Conservation (phyloP, 2,888 invertebrate species). For the Rhopalosiphum nymphaeae region DNA sequence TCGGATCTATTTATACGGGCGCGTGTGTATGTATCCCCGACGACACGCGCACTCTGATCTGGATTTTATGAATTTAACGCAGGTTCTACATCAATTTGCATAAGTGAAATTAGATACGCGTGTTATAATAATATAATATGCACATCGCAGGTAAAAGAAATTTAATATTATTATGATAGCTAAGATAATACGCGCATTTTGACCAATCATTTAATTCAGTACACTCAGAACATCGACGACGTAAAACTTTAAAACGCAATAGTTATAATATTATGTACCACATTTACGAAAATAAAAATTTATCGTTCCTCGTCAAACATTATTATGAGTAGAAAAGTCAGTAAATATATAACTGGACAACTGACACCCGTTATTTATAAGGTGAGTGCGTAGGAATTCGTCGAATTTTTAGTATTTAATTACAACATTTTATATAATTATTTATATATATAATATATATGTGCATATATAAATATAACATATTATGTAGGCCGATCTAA, state of each 20-base stretch:
- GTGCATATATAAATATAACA: not conserved
- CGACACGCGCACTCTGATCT: constrained; percentile 6
- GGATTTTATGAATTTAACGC: constrained; percentile 17
- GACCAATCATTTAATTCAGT: not conserved
- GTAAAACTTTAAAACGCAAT: not conserved
- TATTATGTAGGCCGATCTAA: not conserved
- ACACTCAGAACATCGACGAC: not conserved
- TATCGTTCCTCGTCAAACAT: not conserved
- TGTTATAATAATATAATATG: constrained; percentile 2
- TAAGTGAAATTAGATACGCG: constrained; percentile 46
- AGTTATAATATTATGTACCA: not conserved
- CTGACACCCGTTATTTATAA: not conserved
- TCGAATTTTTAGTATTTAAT: not conserved
- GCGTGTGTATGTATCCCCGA: not conserved
- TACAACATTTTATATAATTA: not conserved
- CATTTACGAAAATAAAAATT: not conserved
- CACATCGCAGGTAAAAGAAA: not conserved
- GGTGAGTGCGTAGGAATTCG: not conserved
- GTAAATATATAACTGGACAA: not conserved
- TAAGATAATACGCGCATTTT: not conserved
- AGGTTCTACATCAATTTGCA: constrained; percentile 15
- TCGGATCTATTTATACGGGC: not conserved
- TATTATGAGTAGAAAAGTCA: not conserved
- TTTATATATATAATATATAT: not conserved
- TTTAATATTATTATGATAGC: not conserved